These are phyloP conservation scores for Pseudomyrmex cubaensis DNA, from an alignment of 1,140 invertebrate genomes.

Conservation along the genomic window DNA sequence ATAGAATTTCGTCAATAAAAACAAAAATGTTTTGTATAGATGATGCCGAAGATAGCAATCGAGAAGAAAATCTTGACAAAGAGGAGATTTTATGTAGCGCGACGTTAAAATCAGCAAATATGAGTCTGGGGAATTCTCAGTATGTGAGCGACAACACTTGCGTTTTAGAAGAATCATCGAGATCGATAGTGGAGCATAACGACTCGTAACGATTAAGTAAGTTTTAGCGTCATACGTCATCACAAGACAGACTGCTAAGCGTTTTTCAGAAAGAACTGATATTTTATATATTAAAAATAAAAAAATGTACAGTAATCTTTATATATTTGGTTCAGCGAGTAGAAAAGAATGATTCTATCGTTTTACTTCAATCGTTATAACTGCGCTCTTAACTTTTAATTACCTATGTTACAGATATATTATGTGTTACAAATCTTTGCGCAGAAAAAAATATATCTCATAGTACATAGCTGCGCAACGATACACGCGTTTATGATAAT, in stretches of 20 bases:
- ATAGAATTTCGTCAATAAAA: too few species aligned
- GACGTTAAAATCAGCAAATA: constrained; percentile 83
- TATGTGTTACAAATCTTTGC: too few species aligned
- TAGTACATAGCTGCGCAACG: too few species aligned
- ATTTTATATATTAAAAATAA: constrained; percentile 16
- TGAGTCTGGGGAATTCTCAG: constrained; percentile 85
- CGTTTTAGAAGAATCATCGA: constrained; percentile 67
- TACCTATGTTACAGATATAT: too few species aligned
- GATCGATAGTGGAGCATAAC: constrained; percentile 58
- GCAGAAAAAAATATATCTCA: too few species aligned
- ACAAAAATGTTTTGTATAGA: constrained; percentile 62
- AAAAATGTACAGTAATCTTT: too few species aligned
- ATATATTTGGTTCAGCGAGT: too few species aligned
- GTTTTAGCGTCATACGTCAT: neutral
- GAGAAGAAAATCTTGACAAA: constrained; percentile 66
- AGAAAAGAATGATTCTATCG: too few species aligned
- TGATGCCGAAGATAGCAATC: constrained; percentile 65
- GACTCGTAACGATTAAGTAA: constrained; percentile 48
- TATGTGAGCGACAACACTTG: constrained; percentile 82
- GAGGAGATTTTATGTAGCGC: constrained; percentile 83
- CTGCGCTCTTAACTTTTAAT: too few species aligned
- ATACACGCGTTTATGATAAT: too few species aligned
- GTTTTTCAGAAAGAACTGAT: neutral
- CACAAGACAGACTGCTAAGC: too few species aligned
- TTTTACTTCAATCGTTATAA: too few species aligned